phyloP scores from a whole-genome alignment of 2,888 invertebrate genomes.

The Eilema caniola region DNA sequence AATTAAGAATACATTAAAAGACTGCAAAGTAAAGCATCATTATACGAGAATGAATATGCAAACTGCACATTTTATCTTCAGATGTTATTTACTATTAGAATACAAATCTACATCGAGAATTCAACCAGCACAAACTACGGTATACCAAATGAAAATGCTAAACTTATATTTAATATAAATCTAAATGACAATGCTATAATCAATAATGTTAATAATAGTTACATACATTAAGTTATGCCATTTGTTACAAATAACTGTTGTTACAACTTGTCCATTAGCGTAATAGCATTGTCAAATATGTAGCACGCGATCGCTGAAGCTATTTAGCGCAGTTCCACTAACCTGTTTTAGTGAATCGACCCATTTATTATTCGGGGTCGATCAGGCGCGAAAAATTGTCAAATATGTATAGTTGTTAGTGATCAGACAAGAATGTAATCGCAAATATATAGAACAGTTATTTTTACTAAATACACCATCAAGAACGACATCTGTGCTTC shows the following conservation, averaged over 20 bases:
- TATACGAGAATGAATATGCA: not conserved
- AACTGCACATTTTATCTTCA: not conserved
- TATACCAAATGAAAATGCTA: not conserved
- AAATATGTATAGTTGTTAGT: conserved; percentile 7
- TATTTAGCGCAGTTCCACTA: conserved; percentile 45
- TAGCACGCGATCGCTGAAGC: conserved; percentile 41
- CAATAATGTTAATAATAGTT: not conserved
- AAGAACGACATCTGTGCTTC: not conserved
- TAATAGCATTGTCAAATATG: conserved; percentile 41
- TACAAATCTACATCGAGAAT: not conserved
- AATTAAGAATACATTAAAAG: not conserved
- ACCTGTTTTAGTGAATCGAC: conserved; percentile 36
- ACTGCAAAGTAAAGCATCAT: not conserved
- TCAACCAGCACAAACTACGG: not conserved
- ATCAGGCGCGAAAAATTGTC: conserved; percentile 2
- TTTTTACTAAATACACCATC: not conserved
- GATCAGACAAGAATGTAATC: not conserved
- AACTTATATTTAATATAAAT: not conserved
- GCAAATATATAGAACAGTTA: not conserved
- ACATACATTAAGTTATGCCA: conserved; percentile 2
- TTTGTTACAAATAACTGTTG: conserved; percentile 7
- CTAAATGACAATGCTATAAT: not conserved
- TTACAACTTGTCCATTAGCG: conserved; percentile 31
- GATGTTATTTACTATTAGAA: not conserved
- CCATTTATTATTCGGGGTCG: conserved; percentile 42